Evolutionary conservation across 2,888 invertebrate genomes (phyloP), one percentile per base, ranked within the genome.

Genomic region (Dendrolimus pini): DNA sequence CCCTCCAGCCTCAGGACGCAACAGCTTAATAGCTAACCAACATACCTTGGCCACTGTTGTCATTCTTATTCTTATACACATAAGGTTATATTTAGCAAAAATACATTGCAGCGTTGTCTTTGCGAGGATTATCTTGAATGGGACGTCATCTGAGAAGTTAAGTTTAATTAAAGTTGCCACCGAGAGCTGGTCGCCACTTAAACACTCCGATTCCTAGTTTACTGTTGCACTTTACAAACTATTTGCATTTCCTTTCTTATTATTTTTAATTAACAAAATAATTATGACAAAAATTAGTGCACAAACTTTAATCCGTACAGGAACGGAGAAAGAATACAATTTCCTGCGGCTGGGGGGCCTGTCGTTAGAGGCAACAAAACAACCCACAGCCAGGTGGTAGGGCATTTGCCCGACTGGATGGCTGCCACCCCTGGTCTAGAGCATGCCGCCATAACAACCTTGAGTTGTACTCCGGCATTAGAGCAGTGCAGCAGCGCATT

Each of bases 91-190:
- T 68, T 58, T 70, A 14, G 52, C n/a, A 47, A 41, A 47, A 13
- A 12, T 7, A n/a, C 1, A 14, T 18, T 53, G 41, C 6, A 13
- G 54, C 56, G 52, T 52, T 57, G 30, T 57, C 65, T 65, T 68
- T 66, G 70, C 61, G 62, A 66, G 73, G 76, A 79, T 83, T 82
- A 85, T 83, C 80, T 82, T 68, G 74, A 80, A 74, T 72, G 71
- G 80, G 80, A 74, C 82, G 82, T 82, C 83, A 82, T 83, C 83
- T 83, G 78, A 73, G 76, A 83, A 84, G 84, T 85, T 84, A 78
- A 79, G 79, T 83, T 86, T 85, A 85, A 86, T 86, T 85, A 85
- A 85, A 85, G 80, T 85, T 82, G 79, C 71, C 75, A 76, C 75
- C 67, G 74, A 69, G 74, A 73, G 75, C 70, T 76, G 73, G 73